Evolutionary conservation across 1,140 invertebrate species (phyloP).

Genomic region (Bombus affinis): DNA sequence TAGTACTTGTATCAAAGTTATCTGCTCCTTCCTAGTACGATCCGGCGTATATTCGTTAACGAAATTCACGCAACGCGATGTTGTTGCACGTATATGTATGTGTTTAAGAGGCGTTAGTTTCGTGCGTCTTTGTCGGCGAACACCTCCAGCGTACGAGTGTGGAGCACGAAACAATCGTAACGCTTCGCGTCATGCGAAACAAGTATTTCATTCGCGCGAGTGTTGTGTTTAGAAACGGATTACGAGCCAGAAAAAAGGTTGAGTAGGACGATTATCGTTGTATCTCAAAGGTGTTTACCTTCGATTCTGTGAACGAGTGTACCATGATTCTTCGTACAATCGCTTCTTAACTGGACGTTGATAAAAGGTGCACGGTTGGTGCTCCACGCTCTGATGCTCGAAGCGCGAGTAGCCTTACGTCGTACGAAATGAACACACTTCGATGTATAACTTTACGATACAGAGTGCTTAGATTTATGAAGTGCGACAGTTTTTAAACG

Average conservation of each 20-base stretch:
- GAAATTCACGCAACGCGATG: constrained; percentile 12
- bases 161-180: background rate
- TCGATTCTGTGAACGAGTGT: background rate
- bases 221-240: background rate
- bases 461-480: constrained; percentile 62
- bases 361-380: background rate
- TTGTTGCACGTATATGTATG: constrained; percentile 47
- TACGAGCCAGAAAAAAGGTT: too few relatives aligned
- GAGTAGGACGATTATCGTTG: background rate
- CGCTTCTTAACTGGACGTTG: background rate
- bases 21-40: constrained; percentile 57
- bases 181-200: background rate
- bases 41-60: constrained; percentile 45
- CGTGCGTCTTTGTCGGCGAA: constrained; percentile 65
- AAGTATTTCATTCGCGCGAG: too few relatives aligned
- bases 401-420: constrained; percentile 21
- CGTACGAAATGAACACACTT: constrained; percentile 42
- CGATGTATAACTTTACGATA: constrained; percentile 70
- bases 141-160: constrained; percentile 1
- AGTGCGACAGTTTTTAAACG: constrained; percentile 53
- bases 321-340: background rate
- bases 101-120: constrained; percentile 66
- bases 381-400: constrained; percentile 10
- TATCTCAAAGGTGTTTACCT: background rate
- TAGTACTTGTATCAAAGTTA: constrained; percentile 55